Percentiles rank a stretch among this genome's conserved stretches.
phyloP scores from a whole-genome alignment of 2,888 invertebrate species.

The Drosophila phalerata region DNA sequence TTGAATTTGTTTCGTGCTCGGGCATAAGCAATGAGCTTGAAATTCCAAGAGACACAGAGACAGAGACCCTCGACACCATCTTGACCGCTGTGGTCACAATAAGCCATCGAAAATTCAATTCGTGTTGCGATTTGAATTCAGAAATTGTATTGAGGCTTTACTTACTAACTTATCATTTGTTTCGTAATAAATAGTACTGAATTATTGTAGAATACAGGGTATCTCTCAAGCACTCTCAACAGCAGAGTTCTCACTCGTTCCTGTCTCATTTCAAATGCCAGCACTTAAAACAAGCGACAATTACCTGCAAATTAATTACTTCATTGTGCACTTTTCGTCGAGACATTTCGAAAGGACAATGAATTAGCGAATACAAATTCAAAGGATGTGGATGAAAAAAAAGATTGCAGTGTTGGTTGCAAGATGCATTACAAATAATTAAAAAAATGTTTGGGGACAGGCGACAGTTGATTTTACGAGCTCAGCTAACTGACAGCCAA shows the following conservation, averaged over 20 bases:
- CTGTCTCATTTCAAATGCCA: conserved; percentile 8
- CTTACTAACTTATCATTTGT: background rate
- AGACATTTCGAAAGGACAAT: conserved; percentile 27
- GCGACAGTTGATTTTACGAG: conserved; percentile 28
- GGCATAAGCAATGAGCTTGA: conserved; percentile 76
- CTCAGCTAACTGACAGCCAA: conserved; percentile 15
- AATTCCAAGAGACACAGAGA: conserved; percentile 11
- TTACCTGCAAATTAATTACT: conserved; percentile 56
- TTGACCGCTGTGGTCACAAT: conserved; percentile 18
- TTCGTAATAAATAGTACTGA: too few species aligned
- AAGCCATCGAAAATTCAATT: conserved; percentile 55
- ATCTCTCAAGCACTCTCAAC: background rate
- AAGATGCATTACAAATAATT: conserved; percentile 53
- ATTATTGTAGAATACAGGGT: too few species aligned
- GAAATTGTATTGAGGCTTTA: conserved; percentile 12
- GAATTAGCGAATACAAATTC: conserved; percentile 7
- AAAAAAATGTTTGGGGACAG: conserved; percentile 37
- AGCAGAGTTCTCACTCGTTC: background rate
- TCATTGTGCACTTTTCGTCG: conserved; percentile 24
- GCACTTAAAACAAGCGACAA: conserved; percentile 44
- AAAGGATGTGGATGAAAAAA: background rate
- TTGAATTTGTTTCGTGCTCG: conserved; percentile 80
- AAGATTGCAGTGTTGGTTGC: background rate
- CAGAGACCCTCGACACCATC: conserved; percentile 1
- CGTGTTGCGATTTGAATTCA: conserved; percentile 44